Base-by-base conservation (phyloP, 2,888 invertebrate genomes). In the Acanthoscelides obtectus region DNA sequence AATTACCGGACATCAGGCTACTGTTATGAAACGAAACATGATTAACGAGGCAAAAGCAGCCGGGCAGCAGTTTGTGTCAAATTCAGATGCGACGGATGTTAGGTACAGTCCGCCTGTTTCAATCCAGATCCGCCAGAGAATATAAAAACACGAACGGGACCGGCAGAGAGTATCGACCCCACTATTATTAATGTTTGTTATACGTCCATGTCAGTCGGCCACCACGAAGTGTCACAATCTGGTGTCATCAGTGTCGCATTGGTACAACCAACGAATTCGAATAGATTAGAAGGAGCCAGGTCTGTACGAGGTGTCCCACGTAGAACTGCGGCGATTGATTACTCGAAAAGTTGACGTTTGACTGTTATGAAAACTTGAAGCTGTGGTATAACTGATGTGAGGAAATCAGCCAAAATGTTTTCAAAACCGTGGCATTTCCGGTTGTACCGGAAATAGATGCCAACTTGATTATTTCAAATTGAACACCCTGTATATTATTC, bases 11-110 rank as follows among this genome's bases (percentile, higher is more conserved):
- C 45, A n/a, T n/a, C n/a, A 45, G 17, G 45, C 45, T 45, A 45
- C 45, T 12, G 3, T 45, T 45, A 45, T 75, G 80, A 79, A 79
- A 79, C 79, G 79, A 79, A 80, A 78, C 77, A 79, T 81, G 81
- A 81, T 81, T 81, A 81, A 81, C 79, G 80, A 78, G 74, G 45
- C 45, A 45, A 45, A 45, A 45, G 45, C 45, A 45, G 45, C 45
- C 45, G 45, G 45, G 45, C 45, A 45, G 45, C 45, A 45, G 45
- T 45, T 45, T 45, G 45, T 45, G 45, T 45, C 45, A 45, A 45
- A 45, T 45, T 45, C 45, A 45, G 45, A 45, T 45, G 45, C 45
- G 45, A 45, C 45, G 45, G 45, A 45, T 45, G 45, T 12, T 4
- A 12, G 45, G 45, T 45, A 45, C 45, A 45, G 45, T 45, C 45